Evolutionary conservation across 2,113 vertebrate genomes (phyloP).

Genomic region (Cervus canadensis): DNA sequence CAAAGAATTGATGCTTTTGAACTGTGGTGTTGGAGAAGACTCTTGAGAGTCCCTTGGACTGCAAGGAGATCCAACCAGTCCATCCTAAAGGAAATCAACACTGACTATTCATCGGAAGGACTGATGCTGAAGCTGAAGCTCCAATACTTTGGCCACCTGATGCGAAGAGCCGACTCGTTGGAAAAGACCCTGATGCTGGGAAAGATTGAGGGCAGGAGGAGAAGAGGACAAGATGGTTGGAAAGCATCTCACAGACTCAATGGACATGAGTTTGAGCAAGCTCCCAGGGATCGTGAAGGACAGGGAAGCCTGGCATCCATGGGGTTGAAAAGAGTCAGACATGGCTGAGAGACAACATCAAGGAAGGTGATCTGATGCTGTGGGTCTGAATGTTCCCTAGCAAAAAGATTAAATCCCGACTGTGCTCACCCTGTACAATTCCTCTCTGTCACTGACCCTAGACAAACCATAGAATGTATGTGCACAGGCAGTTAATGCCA

Average conservation of each 20-base stretch:
- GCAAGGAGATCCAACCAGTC: neutral
- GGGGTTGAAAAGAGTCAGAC: neutral
- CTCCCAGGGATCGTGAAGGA: neutral
- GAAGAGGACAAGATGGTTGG: neutral
- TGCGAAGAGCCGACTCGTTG: neutral
- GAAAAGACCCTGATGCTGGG: neutral
- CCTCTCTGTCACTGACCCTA: neutral
- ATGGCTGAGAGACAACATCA: neutral
- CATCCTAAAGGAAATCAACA: neutral
- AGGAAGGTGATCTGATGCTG: neutral
- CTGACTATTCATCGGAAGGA: neutral
- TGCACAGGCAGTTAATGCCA: neutral
- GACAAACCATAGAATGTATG: neutral
- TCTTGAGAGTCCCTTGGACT: neutral
- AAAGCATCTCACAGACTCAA: neutral
- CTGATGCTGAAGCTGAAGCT: neutral
- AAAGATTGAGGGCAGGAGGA: neutral
- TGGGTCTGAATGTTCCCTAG: neutral
- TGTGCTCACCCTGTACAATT: neutral
- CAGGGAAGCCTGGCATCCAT: neutral
- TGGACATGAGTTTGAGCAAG: neutral
- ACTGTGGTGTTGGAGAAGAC: neutral
- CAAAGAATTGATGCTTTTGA: neutral
- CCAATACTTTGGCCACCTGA: neutral
- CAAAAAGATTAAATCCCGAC: neutral